phyloP scores from a whole-genome alignment of 2,113 vertebrate genomes.

The Ailuropoda melanoleuca region DNA sequence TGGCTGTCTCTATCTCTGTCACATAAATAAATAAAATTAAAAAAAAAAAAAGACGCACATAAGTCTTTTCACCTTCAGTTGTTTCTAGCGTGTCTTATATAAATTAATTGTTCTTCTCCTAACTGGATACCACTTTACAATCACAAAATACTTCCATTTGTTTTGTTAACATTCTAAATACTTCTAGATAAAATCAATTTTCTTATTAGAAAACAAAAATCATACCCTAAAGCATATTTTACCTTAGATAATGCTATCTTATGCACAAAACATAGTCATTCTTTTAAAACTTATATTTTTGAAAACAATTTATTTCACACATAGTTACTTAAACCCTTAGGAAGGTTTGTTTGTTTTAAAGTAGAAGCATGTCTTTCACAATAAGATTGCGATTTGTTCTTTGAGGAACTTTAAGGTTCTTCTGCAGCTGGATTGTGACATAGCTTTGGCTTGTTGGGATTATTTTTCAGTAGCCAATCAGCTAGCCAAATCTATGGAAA shows the following conservation, averaged over 20 bases:
- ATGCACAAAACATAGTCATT: not conserved
- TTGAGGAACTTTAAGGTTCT: conserved; percentile 58
- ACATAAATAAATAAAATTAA: no score
- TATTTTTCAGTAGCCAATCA: conserved; percentile 94
- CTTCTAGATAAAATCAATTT: not conserved
- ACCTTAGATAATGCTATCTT: not conserved
- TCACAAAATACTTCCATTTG: not conserved
- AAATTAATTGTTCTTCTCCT: not conserved
- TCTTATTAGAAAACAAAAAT: not conserved
- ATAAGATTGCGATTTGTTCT: not conserved
- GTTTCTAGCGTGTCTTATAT: not conserved
- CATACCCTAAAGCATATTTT: not conserved
- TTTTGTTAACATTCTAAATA: not conserved
- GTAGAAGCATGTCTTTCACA: conserved; percentile 5
- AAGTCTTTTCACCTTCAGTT: not conserved
- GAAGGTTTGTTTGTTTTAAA: not conserved
- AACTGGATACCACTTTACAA: not conserved
- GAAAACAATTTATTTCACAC: conserved; percentile 43
- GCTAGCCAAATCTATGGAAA: conserved; percentile 92
- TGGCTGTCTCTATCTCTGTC: no score
- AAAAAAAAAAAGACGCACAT: no score
- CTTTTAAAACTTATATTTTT: conserved; percentile 35
- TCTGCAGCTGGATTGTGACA: conserved; percentile 60
- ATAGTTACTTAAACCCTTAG: conserved; percentile 32
- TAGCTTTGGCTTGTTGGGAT: conserved; percentile 91